A percentile compares a stretch with the other conserved stretches of the same genome.
Evolutionary conservation across 2,797 vertebrate species (phyloP).

Genomic region (Neomorphus geoffroyi): DNA sequence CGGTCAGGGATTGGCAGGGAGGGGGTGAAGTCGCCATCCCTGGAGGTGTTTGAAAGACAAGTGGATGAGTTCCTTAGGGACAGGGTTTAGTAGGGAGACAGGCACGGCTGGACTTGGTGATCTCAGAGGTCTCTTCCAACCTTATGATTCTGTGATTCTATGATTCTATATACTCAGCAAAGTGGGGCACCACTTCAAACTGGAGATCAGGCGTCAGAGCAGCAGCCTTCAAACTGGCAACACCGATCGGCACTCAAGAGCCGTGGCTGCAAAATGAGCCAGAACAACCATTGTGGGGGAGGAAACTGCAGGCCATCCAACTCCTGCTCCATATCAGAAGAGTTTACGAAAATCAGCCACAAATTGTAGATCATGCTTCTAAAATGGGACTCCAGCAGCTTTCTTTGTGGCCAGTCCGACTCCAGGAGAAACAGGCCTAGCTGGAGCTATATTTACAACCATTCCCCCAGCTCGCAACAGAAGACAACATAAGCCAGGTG

Average conservation of each 20-base stretch:
- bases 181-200: not conserved
- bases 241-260: fast-evolving
- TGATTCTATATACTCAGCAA: fast-evolving
- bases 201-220: not conserved
- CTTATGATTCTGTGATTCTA: too few species aligned
- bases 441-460: not conserved
- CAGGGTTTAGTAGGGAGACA: too few species aligned
- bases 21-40: too few species aligned
- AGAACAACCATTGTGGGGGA: not conserved
- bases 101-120: too few species aligned
- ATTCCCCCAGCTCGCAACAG: not conserved
- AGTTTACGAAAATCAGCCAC: not conserved
- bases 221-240: not conserved
- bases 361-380: not conserved
- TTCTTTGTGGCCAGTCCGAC: not conserved
- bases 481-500: not conserved
- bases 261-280: not conserved
- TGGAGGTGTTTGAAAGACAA: too few species aligned
- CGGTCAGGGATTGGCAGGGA: too few species aligned
- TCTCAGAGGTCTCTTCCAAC: too few species aligned
- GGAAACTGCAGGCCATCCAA: not conserved
- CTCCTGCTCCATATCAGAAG: not conserved
- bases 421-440: not conserved
- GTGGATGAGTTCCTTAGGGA: too few species aligned
- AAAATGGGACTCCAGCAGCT: not conserved